Base-by-base conservation (phyloP, 2,113 vertebrate genomes). In the Dromas ardeola region DNA sequence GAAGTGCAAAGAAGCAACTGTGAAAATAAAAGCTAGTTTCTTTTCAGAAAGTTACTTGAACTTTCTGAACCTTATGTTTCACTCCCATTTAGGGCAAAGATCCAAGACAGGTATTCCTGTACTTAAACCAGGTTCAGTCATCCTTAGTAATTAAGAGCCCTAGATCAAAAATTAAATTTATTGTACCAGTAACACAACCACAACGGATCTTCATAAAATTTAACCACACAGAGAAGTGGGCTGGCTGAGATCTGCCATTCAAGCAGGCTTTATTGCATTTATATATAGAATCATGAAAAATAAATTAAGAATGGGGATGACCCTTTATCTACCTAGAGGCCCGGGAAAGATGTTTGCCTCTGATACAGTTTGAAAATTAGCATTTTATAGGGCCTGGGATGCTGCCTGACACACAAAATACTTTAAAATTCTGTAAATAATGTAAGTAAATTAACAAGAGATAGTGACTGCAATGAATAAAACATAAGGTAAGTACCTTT, bases 381-480 rank as follows among this genome's bases (percentile, higher is more conserved):
- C 95, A 96, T 97, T 97, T 97, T 94, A 93, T 95, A 96, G 95
- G 91, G 78, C 34, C 84, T 93, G 84, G 53, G 92, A 92, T 96
- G 92, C 76, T 96, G 95, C 91, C 92, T 95, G 72, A 93, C 96
- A 92, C 94, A 97, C 72, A 93, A 96, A 96, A 97, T 94, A 97
- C 86, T 97, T 97, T 86, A 96, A 93, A 97, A 97, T 97, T 97
- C 96, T 93, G 97, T 98, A 97, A 98, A 98, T 98, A 98, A 98
- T 97, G 96, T 95, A 98, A 97, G 94, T 73, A 96, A 98, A 97
- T 97, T 97, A 98, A 97, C 96, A 80, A 95, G 94, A 97, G 93
- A 97, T 92, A 83, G 92, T 55, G 81, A 79, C 90, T 95, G 81
- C 36, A 55, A 97, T 97, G 94, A 97, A 97, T 97, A 98, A 98